Percentiles rank a stretch among this genome's conserved stretches.
Conservation (phyloP, 2,888 invertebrate species). For the Ophioninae sp. region DNA sequence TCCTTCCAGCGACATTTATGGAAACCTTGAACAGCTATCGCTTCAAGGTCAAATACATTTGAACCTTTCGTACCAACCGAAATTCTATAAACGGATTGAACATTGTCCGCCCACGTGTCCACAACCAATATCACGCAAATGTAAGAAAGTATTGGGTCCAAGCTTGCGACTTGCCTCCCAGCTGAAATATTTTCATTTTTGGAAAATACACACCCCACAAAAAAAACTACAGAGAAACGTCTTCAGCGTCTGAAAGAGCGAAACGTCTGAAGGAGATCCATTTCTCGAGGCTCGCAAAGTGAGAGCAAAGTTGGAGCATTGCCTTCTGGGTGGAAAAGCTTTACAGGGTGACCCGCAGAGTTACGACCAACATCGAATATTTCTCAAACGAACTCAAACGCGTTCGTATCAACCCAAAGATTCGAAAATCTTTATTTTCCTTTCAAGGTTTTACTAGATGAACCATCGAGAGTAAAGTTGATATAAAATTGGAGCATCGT, state of each 20-base stretch:
- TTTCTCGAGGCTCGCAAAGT: slow-evolving; percentile 4
- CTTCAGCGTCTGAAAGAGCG: background rate
- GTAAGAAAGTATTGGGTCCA: slow-evolving; percentile 12
- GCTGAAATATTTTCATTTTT: slow-evolving; percentile 23
- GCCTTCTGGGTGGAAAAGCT: slow-evolving; percentile 6
- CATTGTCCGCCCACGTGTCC: slow-evolving; percentile 7
- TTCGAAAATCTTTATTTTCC: no score
- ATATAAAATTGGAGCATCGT: no score
- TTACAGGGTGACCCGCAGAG: background rate
- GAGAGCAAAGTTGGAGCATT: slow-evolving; percentile 30
- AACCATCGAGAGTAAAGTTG: no score
- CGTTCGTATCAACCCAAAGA: no score
- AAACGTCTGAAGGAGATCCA: background rate
- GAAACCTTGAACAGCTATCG: background rate
- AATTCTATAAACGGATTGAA: background rate
- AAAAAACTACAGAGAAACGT: background rate
- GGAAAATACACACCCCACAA: background rate
- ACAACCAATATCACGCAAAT: slow-evolving; percentile 24
- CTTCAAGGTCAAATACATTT: background rate
- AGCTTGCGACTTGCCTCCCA: background rate
- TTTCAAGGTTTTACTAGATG: no score
- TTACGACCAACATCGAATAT: background rate
- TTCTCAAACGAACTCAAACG: no score
- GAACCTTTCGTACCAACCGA: background rate
- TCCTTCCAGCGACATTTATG: slow-evolving; percentile 18